Evolutionary conservation across 1,140 invertebrate genomes (phyloP).

Genomic region (Tetranychus cinnabarinus): DNA sequence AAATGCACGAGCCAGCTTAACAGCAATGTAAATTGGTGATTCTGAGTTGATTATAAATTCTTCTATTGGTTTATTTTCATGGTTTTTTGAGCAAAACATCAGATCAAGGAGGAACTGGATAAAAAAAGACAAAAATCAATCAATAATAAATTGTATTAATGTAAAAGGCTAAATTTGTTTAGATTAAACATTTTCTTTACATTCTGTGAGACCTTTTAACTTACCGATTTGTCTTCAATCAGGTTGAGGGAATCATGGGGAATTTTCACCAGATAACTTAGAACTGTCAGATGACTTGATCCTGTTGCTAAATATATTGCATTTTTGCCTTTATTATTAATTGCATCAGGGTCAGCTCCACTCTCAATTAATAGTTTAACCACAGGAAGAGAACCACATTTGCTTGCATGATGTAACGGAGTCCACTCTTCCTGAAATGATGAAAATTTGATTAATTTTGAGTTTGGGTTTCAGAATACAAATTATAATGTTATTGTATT

Average conservation of each 20-base stretch:
- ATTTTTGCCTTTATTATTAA: slow-evolving; percentile 70
- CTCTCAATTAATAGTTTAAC: slow-evolving; percentile 84
- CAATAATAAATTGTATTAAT: background rate
- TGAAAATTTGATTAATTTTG: background rate
- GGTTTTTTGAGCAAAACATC: slow-evolving; percentile 91
- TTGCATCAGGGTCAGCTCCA: slow-evolving; percentile 73
- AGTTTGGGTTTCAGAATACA: background rate
- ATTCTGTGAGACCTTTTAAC: slow-evolving; percentile 1
- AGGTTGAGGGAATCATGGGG: slow-evolving; percentile 87
- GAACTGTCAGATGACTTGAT: slow-evolving; percentile 79
- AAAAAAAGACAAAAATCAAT: background rate
- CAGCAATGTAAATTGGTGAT: slow-evolving; percentile 89
- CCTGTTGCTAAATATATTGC: slow-evolving; percentile 92
- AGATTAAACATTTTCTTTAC: slow-evolving; percentile 5
- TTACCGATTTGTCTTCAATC: slow-evolving; percentile 79
- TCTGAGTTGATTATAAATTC: slow-evolving; percentile 89
- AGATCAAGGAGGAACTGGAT: slow-evolving; percentile 84
- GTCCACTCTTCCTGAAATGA: slow-evolving; percentile 64
- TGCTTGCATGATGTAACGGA: slow-evolving; percentile 77
- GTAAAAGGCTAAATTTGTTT: slow-evolving; percentile 6
- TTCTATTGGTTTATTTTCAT: slow-evolving; percentile 83
- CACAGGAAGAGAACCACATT: slow-evolving; percentile 79
- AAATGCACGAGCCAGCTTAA: slow-evolving; percentile 65
- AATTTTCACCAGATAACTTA: slow-evolving; percentile 85
- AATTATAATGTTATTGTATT: background rate